phyloP scores from a whole-genome alignment of 2,888 invertebrate genomes.

The Eupithecia insigniata region DNA sequence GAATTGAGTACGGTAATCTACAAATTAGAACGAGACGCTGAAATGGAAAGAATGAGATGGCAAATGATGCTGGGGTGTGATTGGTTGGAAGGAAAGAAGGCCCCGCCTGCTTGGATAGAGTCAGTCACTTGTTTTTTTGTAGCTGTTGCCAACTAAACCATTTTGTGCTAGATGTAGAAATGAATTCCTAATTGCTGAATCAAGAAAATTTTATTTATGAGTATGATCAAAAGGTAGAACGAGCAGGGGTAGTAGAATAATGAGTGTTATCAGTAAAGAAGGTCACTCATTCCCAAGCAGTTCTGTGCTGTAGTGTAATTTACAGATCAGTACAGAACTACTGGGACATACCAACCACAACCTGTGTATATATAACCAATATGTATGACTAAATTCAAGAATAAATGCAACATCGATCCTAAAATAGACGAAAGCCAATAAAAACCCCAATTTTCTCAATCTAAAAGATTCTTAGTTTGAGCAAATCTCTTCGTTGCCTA shows the following conservation, averaged over 20 bases:
- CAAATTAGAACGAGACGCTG: conserved; percentile 59
- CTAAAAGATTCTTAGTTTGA: background rate
- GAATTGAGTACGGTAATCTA: conserved; percentile 72
- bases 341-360: too few relatives aligned
- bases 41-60: conserved; percentile 49
- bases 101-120: conserved; percentile 61
- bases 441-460: too few relatives aligned
- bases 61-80: conserved; percentile 31
- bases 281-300: background rate
- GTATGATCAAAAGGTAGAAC: background rate
- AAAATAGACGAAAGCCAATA: background rate
- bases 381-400: background rate
- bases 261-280: background rate
- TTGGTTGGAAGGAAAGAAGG: conserved; percentile 52
- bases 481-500: background rate
- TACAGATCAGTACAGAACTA: too few relatives aligned
- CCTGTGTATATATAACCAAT: too few relatives aligned
- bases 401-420: background rate
- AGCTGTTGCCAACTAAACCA: conserved; percentile 24
- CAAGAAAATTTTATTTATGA: background rate
- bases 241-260: background rate
- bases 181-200: background rate
- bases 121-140: conserved; percentile 74
- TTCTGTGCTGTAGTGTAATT: background rate
- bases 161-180: conserved; percentile 9